These are phyloP conservation scores for Halichoeres trimaculatus DNA, from an alignment of 2,113 vertebrate species.

Conservation along the genomic window DNA sequence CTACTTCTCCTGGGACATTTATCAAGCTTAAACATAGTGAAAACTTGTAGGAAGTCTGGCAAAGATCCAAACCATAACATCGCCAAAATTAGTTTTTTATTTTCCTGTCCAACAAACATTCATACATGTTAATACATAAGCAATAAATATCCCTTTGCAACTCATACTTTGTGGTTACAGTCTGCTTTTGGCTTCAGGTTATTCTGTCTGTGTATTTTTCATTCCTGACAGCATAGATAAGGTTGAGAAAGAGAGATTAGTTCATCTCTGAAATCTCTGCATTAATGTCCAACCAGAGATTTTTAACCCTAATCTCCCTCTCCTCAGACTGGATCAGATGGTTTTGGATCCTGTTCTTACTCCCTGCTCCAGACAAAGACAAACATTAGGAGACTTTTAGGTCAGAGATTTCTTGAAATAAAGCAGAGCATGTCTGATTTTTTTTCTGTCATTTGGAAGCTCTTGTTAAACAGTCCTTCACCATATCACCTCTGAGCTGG, in stretches of 20 bases:
- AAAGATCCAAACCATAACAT: constrained; percentile 54
- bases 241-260: constrained; percentile 43
- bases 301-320: constrained; percentile 52
- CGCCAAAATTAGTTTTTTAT: constrained; percentile 39
- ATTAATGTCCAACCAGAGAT: constrained; percentile 37
- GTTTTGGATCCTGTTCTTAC: constrained; percentile 33
- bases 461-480: background rate
- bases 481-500: constrained; percentile 10
- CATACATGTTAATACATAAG: constrained; percentile 37
- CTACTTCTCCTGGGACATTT: constrained; percentile 38
- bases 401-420: constrained; percentile 46
- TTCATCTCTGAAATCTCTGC: constrained; percentile 55
- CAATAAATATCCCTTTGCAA: constrained; percentile 46
- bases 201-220: constrained; percentile 41
- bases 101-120: constrained; percentile 38
- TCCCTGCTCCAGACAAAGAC: constrained; percentile 34
- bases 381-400: constrained; percentile 11
- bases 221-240: constrained; percentile 57
- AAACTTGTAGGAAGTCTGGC: constrained; percentile 35
- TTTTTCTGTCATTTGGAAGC: constrained; percentile 26
- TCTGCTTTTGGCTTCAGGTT: constrained; percentile 44
- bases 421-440: constrained; percentile 49
- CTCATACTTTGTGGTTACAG: constrained; percentile 40
- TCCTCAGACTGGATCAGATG: constrained; percentile 31
- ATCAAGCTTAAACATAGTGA: constrained; percentile 46